Percentiles rank a stretch among this genome's conserved stretches.
phyloP scores from a whole-genome alignment of 2,113 vertebrate species.

The Ictalurus furcatus region DNA sequence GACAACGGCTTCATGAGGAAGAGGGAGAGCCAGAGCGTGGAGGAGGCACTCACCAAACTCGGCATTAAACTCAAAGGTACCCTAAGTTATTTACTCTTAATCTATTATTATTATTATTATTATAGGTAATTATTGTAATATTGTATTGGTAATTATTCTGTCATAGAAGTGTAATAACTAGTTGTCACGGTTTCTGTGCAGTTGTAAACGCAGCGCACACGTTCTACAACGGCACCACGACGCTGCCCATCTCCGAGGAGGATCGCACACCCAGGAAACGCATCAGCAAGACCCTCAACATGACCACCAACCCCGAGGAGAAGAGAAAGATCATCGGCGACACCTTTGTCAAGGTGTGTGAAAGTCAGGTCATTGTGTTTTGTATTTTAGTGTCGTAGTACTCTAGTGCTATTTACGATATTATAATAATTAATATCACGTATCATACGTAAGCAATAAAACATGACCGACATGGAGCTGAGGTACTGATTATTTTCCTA shows the following conservation, averaged over 20 bases:
- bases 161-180: no score
- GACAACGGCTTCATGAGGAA: slow-evolving; percentile 99
- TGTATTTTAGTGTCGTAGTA: neutral
- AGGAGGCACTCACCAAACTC: slow-evolving; percentile 94
- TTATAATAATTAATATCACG: no score
- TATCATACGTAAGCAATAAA: neutral
- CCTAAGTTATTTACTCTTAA: neutral
- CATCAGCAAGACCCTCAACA: slow-evolving; percentile 98
- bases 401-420: neutral
- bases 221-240: slow-evolving; percentile 98
- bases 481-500: no score
- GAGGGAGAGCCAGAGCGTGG: slow-evolving; percentile 92
- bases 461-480: neutral
- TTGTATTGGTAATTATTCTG: no score
- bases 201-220: slow-evolving; percentile 98
- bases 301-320: slow-evolving; percentile 98
- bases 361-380: neutral
- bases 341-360: slow-evolving; percentile 93
- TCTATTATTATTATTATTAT: neutral
- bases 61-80: slow-evolving; percentile 96
- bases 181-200: slow-evolving; percentile 54
- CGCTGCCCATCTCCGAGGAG: slow-evolving; percentile 96
- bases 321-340: slow-evolving; percentile 99
- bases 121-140: no score
- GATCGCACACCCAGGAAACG: slow-evolving; percentile 95